phyloP scores from a whole-genome alignment of 2,113 vertebrate species.

The Mormyrus lacerda region DNA sequence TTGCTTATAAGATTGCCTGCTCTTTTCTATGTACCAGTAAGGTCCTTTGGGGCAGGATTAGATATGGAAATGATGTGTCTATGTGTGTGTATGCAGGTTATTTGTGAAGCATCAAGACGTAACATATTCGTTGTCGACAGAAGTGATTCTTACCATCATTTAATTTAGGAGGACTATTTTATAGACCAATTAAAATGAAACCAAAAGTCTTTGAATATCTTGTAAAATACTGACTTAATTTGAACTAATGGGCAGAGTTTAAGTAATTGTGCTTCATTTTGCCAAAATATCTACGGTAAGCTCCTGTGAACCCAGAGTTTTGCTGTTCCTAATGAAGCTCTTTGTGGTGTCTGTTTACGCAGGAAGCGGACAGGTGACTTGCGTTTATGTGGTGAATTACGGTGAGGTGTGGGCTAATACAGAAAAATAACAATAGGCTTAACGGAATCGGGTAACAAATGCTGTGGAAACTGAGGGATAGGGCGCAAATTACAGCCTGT shows the following conservation, averaged over 20 bases:
- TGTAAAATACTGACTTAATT: background rate
- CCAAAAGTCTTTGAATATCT: background rate
- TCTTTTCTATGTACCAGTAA: background rate
- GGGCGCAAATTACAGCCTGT: background rate
- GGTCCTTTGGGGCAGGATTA: conserved; percentile 16
- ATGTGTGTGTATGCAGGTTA: background rate
- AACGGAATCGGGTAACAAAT: background rate
- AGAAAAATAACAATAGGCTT: background rate
- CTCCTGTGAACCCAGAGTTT: background rate
- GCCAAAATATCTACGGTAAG: background rate
- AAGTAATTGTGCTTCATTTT: background rate
- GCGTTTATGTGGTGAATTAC: background rate
- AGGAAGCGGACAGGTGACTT: background rate
- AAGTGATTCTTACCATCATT: background rate
- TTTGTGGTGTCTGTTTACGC: background rate
- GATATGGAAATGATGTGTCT: background rate
- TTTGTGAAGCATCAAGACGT: background rate
- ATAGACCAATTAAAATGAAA: background rate
- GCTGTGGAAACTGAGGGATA: background rate
- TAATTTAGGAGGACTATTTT: background rate
- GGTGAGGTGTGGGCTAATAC: background rate
- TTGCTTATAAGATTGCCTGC: conserved; percentile 5
- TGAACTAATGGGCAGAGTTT: background rate
- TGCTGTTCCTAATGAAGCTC: background rate
- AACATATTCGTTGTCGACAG: conserved; percentile 1